phyloP scores from a whole-genome alignment of 2,797 vertebrate genomes.

The Crocidura indochinensis region DNA sequence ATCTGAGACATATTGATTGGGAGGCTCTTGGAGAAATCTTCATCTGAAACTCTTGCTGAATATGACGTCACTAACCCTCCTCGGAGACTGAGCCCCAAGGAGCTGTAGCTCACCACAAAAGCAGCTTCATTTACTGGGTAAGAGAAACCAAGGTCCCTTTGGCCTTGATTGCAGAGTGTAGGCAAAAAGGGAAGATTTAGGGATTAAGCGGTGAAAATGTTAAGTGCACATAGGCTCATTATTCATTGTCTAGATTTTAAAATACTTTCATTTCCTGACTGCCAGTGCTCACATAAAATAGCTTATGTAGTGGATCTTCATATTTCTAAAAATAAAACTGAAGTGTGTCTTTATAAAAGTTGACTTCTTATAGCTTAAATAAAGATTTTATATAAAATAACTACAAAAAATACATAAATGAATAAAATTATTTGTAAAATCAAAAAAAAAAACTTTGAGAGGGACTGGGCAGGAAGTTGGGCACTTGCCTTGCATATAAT shows the following conservation, averaged over 20 bases:
- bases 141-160: constrained; percentile 60
- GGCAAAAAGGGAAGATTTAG: constrained; percentile 54
- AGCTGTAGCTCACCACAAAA: constrained; percentile 72
- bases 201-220: constrained; percentile 74
- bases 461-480: too few species aligned
- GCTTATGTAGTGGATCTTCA: constrained; percentile 21
- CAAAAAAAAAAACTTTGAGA: too few species aligned
- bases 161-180: constrained; percentile 52
- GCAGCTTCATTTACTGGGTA: constrained; percentile 71
- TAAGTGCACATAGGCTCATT: constrained; percentile 68
- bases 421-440: too few species aligned
- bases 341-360: background rate
- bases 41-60: constrained; percentile 31
- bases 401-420: too few species aligned
- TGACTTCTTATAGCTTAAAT: too few species aligned
- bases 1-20: constrained; percentile 53
- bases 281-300: background rate
- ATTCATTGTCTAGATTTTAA: constrained; percentile 58
- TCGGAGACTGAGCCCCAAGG: constrained; percentile 43
- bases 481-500: too few species aligned
- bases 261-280: constrained; percentile 48
- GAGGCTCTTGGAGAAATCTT: constrained; percentile 34
- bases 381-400: too few species aligned
- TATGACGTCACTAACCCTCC: constrained; percentile 37
- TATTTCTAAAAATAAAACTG: constrained; percentile 56